Conservation (phyloP, 2,888 invertebrate genomes). For the Diaperis boleti region DNA sequence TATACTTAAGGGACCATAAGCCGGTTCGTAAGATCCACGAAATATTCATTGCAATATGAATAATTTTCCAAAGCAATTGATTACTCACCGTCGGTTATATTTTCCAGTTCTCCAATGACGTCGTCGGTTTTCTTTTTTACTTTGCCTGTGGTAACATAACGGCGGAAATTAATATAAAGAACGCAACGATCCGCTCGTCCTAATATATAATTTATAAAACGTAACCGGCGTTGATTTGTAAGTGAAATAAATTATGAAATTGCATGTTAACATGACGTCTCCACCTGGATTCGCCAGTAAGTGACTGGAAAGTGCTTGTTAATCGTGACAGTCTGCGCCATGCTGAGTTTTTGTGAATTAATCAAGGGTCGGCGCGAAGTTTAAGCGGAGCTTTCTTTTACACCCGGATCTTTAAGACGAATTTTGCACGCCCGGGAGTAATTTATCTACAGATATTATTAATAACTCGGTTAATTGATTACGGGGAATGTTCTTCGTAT, state of each 20-base stretch:
- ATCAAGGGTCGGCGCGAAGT: slow-evolving; percentile 50
- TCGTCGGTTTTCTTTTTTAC: slow-evolving; percentile 55
- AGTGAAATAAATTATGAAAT: slow-evolving; percentile 60
- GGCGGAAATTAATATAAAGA: slow-evolving; percentile 38
- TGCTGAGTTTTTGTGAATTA: slow-evolving; percentile 58
- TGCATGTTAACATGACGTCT: slow-evolving; percentile 60
- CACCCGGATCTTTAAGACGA: slow-evolving; percentile 18
- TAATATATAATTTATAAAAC: slow-evolving; percentile 45
- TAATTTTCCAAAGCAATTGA: slow-evolving; percentile 36
- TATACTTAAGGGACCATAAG: slow-evolving; percentile 22
- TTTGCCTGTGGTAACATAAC: slow-evolving; percentile 50
- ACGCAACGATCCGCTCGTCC: slow-evolving; percentile 29
- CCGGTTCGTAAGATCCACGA: slow-evolving; percentile 27
- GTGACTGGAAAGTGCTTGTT: slow-evolving; percentile 59
- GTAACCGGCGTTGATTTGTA: slow-evolving; percentile 55
- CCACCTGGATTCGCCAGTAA: slow-evolving; percentile 57
- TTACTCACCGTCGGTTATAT: slow-evolving; percentile 44
- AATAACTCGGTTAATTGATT: slow-evolving; percentile 43
- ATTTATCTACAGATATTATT: slow-evolving; percentile 36
- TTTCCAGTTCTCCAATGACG: slow-evolving; percentile 45
- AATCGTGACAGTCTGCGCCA: slow-evolving; percentile 62
- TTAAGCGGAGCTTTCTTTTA: slow-evolving; percentile 39
- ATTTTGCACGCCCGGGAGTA: slow-evolving; percentile 13
- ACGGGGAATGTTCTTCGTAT: slow-evolving; percentile 29
- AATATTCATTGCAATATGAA: slow-evolving; percentile 36